A percentile compares a stretch with the other conserved stretches of the same genome.
Evolutionary conservation across 2,797 vertebrate genomes (phyloP).

Genomic region (Agapornis canus): DNA sequence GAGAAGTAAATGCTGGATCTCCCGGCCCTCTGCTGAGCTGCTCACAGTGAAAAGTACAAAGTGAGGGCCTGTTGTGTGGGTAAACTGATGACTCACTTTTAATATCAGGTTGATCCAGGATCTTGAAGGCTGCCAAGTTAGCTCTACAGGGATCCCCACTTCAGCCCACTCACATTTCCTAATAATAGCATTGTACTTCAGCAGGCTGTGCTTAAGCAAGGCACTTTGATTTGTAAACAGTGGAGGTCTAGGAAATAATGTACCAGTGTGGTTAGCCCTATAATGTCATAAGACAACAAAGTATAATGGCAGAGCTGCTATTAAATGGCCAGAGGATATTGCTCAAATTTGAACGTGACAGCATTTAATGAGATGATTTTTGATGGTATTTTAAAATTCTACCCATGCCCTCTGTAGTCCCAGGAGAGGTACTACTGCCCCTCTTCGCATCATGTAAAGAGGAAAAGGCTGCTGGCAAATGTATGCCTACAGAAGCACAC

Average conservation of each 20-base stretch:
- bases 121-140: constrained; percentile 75
- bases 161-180: constrained; percentile 83
- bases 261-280: not conserved
- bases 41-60: constrained; percentile 75
- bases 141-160: constrained; percentile 79
- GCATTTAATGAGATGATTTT: constrained; percentile 45
- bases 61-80: constrained; percentile 78
- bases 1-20: constrained; percentile 57
- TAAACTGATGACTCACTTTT: constrained; percentile 85
- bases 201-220: constrained; percentile 47
- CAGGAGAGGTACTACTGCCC: constrained; percentile 6
- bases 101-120: constrained; percentile 81
- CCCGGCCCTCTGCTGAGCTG: constrained; percentile 53
- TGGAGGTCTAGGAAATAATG: constrained; percentile 54
- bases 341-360: not conserved
- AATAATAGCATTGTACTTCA: constrained; percentile 75
- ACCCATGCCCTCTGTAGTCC: not conserved
- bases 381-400: constrained; percentile 7
- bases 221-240: constrained; percentile 78
- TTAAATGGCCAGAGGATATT: not conserved
- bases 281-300: constrained; percentile 5
- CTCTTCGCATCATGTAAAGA: constrained; percentile 15
- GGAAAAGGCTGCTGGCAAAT: constrained; percentile 20
- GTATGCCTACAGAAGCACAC: constrained; percentile 43
- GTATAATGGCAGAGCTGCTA: not conserved